Percentiles rank a stretch among this genome's conserved stretches.
Conservation (phyloP, 2,797 vertebrate genomes). For the Eulemur albifrons region DNA sequence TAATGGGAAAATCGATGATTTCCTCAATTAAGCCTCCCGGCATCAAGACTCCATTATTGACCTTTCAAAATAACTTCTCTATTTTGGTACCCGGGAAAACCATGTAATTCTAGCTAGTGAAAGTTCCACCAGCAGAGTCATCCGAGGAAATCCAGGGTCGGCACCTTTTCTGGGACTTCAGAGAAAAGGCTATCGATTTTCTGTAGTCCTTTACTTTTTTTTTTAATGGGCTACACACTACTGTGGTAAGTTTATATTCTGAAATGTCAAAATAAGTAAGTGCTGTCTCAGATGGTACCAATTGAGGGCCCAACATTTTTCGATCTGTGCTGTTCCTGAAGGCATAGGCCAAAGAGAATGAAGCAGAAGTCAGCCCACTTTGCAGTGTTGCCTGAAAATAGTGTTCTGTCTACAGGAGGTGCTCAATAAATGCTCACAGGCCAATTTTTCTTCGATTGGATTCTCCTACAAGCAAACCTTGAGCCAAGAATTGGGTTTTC, state of each 20-base stretch:
- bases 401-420: background rate
- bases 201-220: background rate
- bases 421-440: background rate
- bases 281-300: background rate
- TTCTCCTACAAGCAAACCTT: background rate
- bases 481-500: background rate
- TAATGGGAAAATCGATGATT: conserved; percentile 72
- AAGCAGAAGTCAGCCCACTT: background rate
- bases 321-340: background rate
- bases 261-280: conserved; percentile 22
- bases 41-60: conserved; percentile 69
- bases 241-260: background rate
- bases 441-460: background rate
- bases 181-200: conserved; percentile 43
- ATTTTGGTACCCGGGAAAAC: conserved; percentile 56
- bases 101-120: conserved; percentile 13
- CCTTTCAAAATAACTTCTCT: conserved; percentile 62
- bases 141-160: background rate
- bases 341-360: background rate
- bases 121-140: background rate
- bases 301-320: background rate
- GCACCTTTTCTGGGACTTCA: conserved; percentile 24
- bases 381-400: background rate
- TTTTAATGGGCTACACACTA: background rate
- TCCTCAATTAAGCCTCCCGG: conserved; percentile 42